A percentile compares a stretch with the other conserved stretches of the same genome.
Evolutionary conservation across 2,888 invertebrate genomes (phyloP).

Genomic region (Eristalinus aeneus): DNA sequence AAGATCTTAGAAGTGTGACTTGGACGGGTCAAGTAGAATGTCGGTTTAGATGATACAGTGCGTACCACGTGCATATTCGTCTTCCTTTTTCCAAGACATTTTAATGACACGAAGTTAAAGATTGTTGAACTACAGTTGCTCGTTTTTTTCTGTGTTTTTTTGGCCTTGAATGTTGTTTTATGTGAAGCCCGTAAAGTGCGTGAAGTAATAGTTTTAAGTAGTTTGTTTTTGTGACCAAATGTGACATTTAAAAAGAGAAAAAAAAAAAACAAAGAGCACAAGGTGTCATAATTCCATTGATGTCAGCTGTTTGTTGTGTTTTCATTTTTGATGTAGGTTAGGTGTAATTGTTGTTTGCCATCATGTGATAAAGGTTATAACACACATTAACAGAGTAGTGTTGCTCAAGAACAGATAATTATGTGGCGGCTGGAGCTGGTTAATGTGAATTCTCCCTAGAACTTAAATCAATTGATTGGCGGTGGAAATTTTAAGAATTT

Average conservation of each 20-base stretch:
- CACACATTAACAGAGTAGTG: not conserved
- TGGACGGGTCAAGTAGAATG: constrained; percentile 35
- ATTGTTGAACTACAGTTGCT: not conserved
- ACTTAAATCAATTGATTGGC: not conserved
- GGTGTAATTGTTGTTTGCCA: constrained; percentile 15
- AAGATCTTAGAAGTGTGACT: constrained; percentile 45
- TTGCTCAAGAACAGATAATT: not conserved
- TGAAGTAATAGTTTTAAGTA: constrained; percentile 5
- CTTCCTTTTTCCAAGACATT: not conserved
- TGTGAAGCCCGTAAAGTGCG: constrained; percentile 1
- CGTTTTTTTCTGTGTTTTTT: not conserved
- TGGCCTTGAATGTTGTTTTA: not conserved
- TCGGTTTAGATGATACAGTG: not conserved
- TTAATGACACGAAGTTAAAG: not conserved
- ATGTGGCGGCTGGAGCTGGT: not conserved
- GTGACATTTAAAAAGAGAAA: not conserved
- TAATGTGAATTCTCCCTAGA: not conserved
- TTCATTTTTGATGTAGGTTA: constrained; percentile 19
- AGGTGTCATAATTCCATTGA: constrained; percentile 1
- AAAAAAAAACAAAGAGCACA: not conserved
- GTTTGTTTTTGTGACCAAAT: constrained; percentile 1
- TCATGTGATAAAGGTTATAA: constrained; percentile 23
- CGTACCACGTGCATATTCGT: not conserved
- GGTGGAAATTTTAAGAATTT: no score
- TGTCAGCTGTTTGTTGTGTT: constrained; percentile 49